phyloP scores from a whole-genome alignment of 2,113 vertebrate genomes.

The Caretta caretta region DNA sequence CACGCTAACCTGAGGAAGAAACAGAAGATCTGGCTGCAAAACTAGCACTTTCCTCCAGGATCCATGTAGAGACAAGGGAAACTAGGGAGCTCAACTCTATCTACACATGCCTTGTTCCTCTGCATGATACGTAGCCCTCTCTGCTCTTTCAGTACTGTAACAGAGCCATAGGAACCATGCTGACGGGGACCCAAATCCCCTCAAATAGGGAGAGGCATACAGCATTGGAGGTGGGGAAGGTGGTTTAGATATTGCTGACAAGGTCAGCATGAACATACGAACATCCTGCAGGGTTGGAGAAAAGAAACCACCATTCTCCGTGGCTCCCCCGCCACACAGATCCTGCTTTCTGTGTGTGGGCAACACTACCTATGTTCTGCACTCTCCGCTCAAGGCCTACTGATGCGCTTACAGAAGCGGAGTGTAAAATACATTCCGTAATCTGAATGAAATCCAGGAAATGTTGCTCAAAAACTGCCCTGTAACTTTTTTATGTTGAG shows the following conservation, averaged over 20 bases:
- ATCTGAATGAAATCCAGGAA: not conserved
- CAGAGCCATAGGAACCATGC: not conserved
- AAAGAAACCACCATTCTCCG: not conserved
- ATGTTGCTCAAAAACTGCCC: not conserved
- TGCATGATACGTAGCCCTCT: not conserved
- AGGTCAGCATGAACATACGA: not conserved
- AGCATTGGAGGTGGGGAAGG: not conserved
- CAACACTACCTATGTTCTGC: not conserved
- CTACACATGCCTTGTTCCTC: not conserved
- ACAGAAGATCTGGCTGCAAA: not conserved
- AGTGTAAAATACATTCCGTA: not conserved
- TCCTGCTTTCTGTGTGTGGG: not conserved
- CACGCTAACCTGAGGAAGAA: not conserved
- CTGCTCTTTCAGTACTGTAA: not conserved
- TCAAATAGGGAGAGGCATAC: not conserved
- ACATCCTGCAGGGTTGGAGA: not conserved
- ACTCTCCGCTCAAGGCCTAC: not conserved
- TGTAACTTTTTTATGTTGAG: conserved; percentile 33
- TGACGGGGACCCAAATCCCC: not conserved
- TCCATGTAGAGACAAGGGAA: not conserved
- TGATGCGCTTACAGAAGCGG: not conserved
- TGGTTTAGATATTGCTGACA: not conserved
- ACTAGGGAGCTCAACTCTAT: not conserved
- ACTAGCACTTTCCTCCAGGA: not conserved
- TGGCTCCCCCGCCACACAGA: not conserved